phyloP scores from a whole-genome alignment of 1,140 invertebrate genomes.

The Leguminivora glycinivorella region DNA sequence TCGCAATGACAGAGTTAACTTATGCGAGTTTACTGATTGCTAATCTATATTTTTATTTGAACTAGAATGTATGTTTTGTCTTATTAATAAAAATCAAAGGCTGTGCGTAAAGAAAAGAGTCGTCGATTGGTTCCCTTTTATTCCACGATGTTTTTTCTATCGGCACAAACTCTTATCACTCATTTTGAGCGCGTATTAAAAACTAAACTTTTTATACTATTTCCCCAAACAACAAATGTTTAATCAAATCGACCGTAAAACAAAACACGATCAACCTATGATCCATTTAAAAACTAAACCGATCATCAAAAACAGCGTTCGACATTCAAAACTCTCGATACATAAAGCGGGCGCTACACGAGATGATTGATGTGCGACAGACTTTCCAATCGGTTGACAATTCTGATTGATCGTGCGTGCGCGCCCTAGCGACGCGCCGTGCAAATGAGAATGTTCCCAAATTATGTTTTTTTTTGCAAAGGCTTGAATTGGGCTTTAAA shows the following conservation, averaged over 20 bases:
- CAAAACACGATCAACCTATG: not conserved
- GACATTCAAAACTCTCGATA: slow-evolving; percentile 1
- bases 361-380: slow-evolving; percentile 66
- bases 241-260: not conserved
- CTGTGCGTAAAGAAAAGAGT: too few relatives aligned
- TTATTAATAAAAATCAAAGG: too few relatives aligned
- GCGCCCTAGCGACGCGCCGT: slow-evolving; percentile 50
- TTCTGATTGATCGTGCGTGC: slow-evolving; percentile 72
- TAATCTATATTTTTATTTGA: too few relatives aligned
- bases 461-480: slow-evolving; percentile 24
- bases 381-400: slow-evolving; percentile 73
- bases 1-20: too few relatives aligned
- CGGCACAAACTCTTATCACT: too few relatives aligned
- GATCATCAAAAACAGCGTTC: slow-evolving; percentile 14
- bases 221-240: not conserved
- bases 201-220: not conserved
- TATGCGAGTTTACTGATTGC: too few relatives aligned
- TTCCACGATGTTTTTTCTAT: too few relatives aligned
- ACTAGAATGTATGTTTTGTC: too few relatives aligned
- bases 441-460: slow-evolving; percentile 41
- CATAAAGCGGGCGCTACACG: slow-evolving; percentile 34
- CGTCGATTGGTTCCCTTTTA: too few relatives aligned
- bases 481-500: not conserved
- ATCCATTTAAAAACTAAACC: not conserved
- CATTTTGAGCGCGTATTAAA: not conserved